A percentile compares a stretch with the other conserved stretches of the same genome.
Evolutionary conservation across 2,888 invertebrate genomes (phyloP).

Genomic region (Brachycybe producta): DNA sequence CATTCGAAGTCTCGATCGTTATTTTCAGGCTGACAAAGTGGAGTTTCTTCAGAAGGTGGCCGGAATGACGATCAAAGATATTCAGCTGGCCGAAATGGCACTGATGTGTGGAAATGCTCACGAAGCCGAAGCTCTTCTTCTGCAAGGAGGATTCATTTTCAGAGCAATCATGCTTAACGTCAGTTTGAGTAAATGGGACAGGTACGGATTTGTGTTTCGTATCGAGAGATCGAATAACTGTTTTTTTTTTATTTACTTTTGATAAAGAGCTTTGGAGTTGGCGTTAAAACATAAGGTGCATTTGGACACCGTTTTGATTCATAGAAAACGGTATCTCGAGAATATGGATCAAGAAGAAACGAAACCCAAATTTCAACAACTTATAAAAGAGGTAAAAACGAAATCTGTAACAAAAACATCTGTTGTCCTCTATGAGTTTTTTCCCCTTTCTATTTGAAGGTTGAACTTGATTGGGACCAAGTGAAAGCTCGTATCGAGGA

Average conservation of each 20-base stretch:
- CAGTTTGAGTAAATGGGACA: constrained; percentile 57
- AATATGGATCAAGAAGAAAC: constrained; percentile 44
- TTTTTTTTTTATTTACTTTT: not conserved
- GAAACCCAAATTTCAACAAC: constrained; percentile 42
- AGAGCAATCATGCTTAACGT: constrained; percentile 59
- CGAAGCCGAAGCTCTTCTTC: constrained; percentile 56
- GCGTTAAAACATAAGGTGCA: constrained; percentile 58
- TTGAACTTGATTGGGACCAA: too few relatives aligned
- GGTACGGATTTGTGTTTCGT: constrained; percentile 36
- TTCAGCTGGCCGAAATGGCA: constrained; percentile 50
- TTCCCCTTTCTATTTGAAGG: too few relatives aligned
- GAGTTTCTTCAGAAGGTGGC: constrained; percentile 31
- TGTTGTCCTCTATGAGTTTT: too few relatives aligned
- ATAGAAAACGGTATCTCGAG: constrained; percentile 49
- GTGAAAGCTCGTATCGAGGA: too few relatives aligned
- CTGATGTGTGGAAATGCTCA: constrained; percentile 51
- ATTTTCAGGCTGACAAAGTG: constrained; percentile 35
- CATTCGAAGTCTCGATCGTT: not conserved
- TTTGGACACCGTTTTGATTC: constrained; percentile 56
- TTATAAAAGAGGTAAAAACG: constrained; percentile 37
- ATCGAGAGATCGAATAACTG: not conserved
- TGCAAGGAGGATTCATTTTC: constrained; percentile 52
- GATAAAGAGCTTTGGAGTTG: constrained; percentile 53
- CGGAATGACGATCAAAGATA: constrained; percentile 41
- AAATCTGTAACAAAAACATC: too few relatives aligned